These are phyloP conservation scores for Tenualosa ilisha DNA, from an alignment of 2,797 vertebrate species.

Conservation along the genomic window DNA sequence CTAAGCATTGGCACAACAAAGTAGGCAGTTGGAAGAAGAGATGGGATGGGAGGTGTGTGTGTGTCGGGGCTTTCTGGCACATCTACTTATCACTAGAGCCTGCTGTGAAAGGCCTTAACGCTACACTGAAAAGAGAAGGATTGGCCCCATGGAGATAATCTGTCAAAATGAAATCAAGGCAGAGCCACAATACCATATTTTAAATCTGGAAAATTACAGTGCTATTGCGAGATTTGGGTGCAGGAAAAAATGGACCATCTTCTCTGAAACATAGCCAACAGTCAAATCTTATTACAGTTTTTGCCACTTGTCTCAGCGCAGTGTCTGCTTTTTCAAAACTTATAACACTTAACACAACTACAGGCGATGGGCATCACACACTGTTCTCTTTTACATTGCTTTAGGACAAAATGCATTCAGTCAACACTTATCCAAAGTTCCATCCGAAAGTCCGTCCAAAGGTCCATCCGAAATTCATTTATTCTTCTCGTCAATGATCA, in stretches of 20 bases:
- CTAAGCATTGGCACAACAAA: not conserved
- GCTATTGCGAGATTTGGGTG: not conserved
- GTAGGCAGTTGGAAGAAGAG: not conserved
- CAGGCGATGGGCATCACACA: too few relatives aligned
- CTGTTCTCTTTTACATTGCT: too few relatives aligned
- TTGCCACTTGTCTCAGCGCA: too few relatives aligned
- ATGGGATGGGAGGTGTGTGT: constrained; percentile 14
- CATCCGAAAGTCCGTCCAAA: too few relatives aligned
- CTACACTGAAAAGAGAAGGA: not conserved
- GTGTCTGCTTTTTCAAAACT: too few relatives aligned
- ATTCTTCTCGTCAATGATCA: too few relatives aligned
- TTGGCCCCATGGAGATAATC: not conserved
- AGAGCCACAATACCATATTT: constrained; percentile 7
- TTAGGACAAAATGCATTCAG: too few relatives aligned
- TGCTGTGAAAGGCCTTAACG: not conserved
- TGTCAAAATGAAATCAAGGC: not conserved
- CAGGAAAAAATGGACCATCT: not conserved
- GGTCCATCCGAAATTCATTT: too few relatives aligned
- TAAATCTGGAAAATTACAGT: not conserved
- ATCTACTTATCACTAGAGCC: not conserved
- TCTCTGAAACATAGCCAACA: not conserved
- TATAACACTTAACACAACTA: too few relatives aligned
- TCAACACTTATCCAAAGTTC: too few relatives aligned
- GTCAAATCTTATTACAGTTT: not conserved
- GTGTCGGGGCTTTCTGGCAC: not conserved